Base-by-base conservation (phyloP, 1,140 invertebrate genomes). In the Sipha flava region DNA sequence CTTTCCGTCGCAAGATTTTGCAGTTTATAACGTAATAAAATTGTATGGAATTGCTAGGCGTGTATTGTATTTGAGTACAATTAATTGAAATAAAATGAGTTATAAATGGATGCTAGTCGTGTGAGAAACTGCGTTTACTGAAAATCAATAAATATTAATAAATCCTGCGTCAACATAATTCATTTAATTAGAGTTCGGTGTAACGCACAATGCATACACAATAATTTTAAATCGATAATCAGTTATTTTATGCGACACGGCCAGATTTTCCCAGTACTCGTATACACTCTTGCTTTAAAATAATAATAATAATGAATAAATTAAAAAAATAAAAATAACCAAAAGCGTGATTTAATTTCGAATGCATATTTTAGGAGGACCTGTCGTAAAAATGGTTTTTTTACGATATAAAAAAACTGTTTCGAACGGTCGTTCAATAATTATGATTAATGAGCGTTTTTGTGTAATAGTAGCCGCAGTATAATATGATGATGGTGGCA, bases 401-500 rank as follows among this genome's bases (percentile, higher is more conserved):
- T 40, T 23, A 54, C 29, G 12, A 18, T 75, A 40, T 52, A 52
- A 52, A 26, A 73, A 75, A 34, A 52, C 40, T 29, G 52, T 57
- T 75, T 16, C 18, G 26, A 75, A 75, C 49, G 37, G 34, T 18
- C 54, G 31, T 40, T 57, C 52, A 18, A 59, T 73, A 59, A 77
- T 77, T 59, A 77, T 77, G 52, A 77, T 77, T 77, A 57, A 77
- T 77, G 52, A 7, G 29, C 31, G 26, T 47, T 47, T 70, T 29
- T 23, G 43, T 45, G 21, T 47, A 16, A 23, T 43, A 43, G n/a
- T 66, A 7, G n/a, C n/a, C n/a, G n/a, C n/a, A n/a, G n/a, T 43
- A 43, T 43, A 43, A 43, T 43, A 43, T 43, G 1, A 43, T 43
- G n/a, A n/a, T 5, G n/a, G n/a, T 0, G 12, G 14, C 4, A 57